Evolutionary conservation across 2,888 invertebrate species (phyloP), one percentile per base, ranked within the genome.

Genomic region (Coronaproctus castanopsis): DNA sequence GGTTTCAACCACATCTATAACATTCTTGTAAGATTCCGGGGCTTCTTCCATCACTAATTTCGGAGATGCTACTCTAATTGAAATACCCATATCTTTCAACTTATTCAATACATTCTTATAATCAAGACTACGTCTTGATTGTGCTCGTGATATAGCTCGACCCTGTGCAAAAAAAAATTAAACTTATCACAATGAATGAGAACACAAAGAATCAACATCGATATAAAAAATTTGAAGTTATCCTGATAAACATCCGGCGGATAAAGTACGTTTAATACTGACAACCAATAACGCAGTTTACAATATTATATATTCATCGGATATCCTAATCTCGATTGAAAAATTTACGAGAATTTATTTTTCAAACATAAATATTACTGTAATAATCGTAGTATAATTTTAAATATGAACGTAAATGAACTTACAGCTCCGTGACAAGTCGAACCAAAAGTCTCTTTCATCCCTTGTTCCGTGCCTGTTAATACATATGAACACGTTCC

Each of bases 1-100:
- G 2, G 98, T 98, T 71, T 99, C 82, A 0, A 98, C 98, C 8
- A 98, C 98, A 76, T 99, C 98, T 0, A 95, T 97, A 0, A 98
- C 98, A 76, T 99, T 92, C 75, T 98, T 98, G 73, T 99, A 98
- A 0, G 97, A 97, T 70, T 97, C 95, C 0, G 98, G 98, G 2
- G 98, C 92, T 76, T 99, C 98, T 75, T 98, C 98, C 97, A 98
- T 98, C 1, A 98, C 96, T 62, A 98, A 75, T 74, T 99, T 99
- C 0, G 98, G 98, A 14, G 97, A 97, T 10, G 98, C 98, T 0
- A 98, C 93, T 69, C 98, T 78, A 65, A 98, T 97, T 1, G 92
- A 86, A 67, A 95, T 95, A 24, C 93, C 93, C 75, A 82, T 79
- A 57, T 79, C 75, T 64, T 90, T 82, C 62, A 99, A 73, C 70